Evolutionary conservation across 2,888 invertebrate genomes (phyloP), one percentile per base, ranked within the genome.

Genomic region (Hartigia nigra): DNA sequence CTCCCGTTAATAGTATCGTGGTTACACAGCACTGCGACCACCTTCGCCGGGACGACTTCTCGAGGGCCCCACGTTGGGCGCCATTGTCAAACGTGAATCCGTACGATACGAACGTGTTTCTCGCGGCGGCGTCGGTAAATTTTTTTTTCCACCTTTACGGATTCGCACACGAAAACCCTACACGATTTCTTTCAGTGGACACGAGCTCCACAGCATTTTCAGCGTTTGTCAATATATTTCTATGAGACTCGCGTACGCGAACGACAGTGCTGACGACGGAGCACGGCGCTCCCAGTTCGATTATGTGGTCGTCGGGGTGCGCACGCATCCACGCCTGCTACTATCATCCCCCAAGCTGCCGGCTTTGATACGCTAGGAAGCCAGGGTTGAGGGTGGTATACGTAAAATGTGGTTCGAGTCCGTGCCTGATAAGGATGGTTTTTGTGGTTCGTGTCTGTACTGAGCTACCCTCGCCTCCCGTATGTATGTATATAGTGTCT

Each of bases 271-370:
- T 87, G 88, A 90, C 89, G 86, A 87, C 88, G 86, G 88, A 89
- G 85, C 89, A 87, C 89, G 91, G 90, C 91, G 91, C 91, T 91
- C 91, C 91, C 90, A 88, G 91, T 91, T 91, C 91, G 91, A 91
- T 91, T 91, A 90, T 89, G 89, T 90, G 87, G 86, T 87, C 81
- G 83, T 82, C 81, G 79, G 74, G 77, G 77, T 79, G 91, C 91
- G 91, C 89, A 88, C 90, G 90, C 90, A 89, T 37, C 79, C 70
- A 83, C 78, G 79, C 79, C 79, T 80, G 80, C 74, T 79, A 78
- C 78, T 80, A 84, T 82, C 86, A 84, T 84, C 84, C 83, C 83
- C 84, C 81, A 76, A 69, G 39, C 39, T 74, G 77, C 74, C 69
- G 74, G 77, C 77, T 77, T 74, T 74, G 69, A 77, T 74, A 77